Base-by-base conservation (phyloP, 2,797 vertebrate species). In the Paedocypris micromegethes region DNA sequence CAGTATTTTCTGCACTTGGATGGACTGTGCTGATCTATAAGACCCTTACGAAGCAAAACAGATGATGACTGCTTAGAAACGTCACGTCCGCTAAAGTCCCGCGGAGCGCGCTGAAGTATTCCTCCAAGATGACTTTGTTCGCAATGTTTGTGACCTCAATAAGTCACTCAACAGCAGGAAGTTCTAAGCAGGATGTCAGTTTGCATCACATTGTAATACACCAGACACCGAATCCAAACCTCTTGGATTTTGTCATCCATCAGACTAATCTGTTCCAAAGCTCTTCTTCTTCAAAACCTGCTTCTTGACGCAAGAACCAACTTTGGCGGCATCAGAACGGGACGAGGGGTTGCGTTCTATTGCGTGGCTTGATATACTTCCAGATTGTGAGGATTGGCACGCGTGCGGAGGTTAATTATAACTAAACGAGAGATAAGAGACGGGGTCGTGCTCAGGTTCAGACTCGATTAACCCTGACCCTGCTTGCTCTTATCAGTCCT, bases 111-210 rank as follows among this genome's bases (percentile, higher is more conserved):
- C 5, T 4, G 3, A n/a, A 9, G 56, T 44, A 58, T 46, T 58
- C 52, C 47, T 70, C 23, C 48, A 66, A 58, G 23, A 66, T 59
- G n/a, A 66, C 53, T 58, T 56, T 56, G 43, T 42, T 38, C 45
- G 51, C 66, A 48, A 74, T 41, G 49, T 60, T 53, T 71, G 46
- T 47, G 48, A 74, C 51, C 68, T 68, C 61, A 74, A 61, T 74
- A 53, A 68, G 43, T 77, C 52, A 64, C 40, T 59, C 49, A 41
- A 64, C 64, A 72, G 61, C 59, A 9, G 63, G 44, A 69, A 48
- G 64, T 65, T 68, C 40, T 5, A 3, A 68, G 56, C 39, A 70
- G 63, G 51, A 53, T 70, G 68, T 62, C 53, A 68, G 62, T 69
- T 44, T 47, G 64, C 3, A 66, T 61, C 6, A 39, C 39, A 50